Evolutionary conservation across 2,888 invertebrate genomes (phyloP).

Genomic region (Brachycybe producta): DNA sequence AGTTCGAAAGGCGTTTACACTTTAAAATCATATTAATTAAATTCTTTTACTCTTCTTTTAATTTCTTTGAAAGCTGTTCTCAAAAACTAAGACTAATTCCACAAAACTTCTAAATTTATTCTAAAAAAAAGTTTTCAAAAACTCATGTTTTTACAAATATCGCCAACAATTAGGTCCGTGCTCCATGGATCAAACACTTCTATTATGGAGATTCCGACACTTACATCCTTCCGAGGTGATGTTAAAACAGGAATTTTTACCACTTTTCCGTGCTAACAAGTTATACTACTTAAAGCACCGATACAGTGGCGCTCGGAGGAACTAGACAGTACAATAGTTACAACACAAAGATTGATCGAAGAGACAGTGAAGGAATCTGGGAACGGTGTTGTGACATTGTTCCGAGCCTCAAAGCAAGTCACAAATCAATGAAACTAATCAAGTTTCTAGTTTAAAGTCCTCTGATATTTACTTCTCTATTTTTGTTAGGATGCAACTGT

Average conservation of each 20-base stretch:
- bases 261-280: not conserved
- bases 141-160: slow-evolving; percentile 2
- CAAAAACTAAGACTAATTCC: too few relatives aligned
- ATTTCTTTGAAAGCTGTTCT: slow-evolving; percentile 1
- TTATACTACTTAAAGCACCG: slow-evolving; percentile 35
- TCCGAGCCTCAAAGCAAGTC: slow-evolving; percentile 44
- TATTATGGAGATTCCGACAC: slow-evolving; percentile 75
- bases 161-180: slow-evolving; percentile 44
- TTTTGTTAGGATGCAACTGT: slow-evolving; percentile 35
- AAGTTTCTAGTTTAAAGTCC: not conserved
- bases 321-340: slow-evolving; percentile 69
- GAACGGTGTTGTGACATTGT: slow-evolving; percentile 62
- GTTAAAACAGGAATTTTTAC: slow-evolving; percentile 19
- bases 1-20: too few relatives aligned
- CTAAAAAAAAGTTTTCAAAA: too few relatives aligned
- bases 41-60: too few relatives aligned
- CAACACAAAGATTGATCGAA: slow-evolving; percentile 48
- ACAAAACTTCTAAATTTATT: too few relatives aligned
- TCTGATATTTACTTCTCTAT: not conserved
- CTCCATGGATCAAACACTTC: slow-evolving; percentile 80
- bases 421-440: too few relatives aligned
- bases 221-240: slow-evolving; percentile 56
- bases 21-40: too few relatives aligned
- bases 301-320: slow-evolving; percentile 68
- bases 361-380: slow-evolving; percentile 62